Evolutionary conservation across 2,888 invertebrate genomes (phyloP).

Genomic region (Cryptus armator): DNA sequence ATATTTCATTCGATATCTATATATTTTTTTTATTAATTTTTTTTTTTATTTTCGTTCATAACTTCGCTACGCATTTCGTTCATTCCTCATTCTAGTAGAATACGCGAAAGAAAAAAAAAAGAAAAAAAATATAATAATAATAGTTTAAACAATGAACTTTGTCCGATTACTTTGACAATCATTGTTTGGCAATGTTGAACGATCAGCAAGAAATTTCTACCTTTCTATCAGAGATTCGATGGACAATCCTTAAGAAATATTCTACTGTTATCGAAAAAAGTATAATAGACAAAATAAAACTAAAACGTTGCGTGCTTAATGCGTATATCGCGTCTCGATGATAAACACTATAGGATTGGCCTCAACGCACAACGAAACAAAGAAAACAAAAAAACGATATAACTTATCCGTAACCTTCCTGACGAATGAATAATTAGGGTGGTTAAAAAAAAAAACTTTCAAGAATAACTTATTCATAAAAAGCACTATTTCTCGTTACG

Average conservation of each 20-base stretch:
- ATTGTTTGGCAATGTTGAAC: conserved; percentile 1
- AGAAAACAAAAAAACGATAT: not conserved
- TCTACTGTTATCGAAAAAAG: not conserved
- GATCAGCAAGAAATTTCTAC: conserved; percentile 27
- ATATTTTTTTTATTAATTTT: conserved; percentile 1
- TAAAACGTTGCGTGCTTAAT: not conserved
- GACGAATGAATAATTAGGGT: conserved; percentile 1
- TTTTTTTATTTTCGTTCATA: conserved; percentile 2
- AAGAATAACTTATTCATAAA: too few species aligned
- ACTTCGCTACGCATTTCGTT: conserved; percentile 36
- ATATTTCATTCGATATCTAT: conserved; percentile 26
- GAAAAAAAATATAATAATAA: not conserved
- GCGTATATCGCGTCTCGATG: conserved; percentile 12
- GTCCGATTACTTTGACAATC: conserved; percentile 39
- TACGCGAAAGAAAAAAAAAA: conserved; percentile 7
- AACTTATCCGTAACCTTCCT: conserved; percentile 11
- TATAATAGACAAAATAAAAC: conserved; percentile 3
- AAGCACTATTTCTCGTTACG: too few species aligned
- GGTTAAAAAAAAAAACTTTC: too few species aligned
- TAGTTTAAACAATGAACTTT: not conserved
- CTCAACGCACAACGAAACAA: conserved; percentile 60
- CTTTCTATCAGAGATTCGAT: conserved; percentile 28
- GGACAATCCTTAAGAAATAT: conserved; percentile 30
- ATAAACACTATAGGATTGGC: conserved; percentile 41
- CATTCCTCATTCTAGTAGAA: conserved; percentile 34